Evolutionary conservation across 2,113 vertebrate species (phyloP).

Genomic region (Azemiops feae): DNA sequence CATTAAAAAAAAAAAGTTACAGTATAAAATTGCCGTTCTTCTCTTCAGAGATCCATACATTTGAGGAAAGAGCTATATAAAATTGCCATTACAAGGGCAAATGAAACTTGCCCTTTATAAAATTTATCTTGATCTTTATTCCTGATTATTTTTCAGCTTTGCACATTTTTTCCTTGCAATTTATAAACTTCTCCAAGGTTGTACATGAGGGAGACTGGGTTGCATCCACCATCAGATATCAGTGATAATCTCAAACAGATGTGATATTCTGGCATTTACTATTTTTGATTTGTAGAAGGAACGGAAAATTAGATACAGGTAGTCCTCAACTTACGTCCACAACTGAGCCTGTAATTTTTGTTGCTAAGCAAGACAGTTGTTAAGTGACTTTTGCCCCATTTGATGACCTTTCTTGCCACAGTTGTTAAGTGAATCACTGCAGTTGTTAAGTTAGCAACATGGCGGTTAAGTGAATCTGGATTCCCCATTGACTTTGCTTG

Average conservation of each 20-base stretch:
- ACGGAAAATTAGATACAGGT: neutral
- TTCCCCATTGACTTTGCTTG: neutral
- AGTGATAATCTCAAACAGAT: neutral
- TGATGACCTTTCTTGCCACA: neutral
- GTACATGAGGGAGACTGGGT: neutral
- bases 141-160: constrained; percentile 13
- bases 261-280: neutral
- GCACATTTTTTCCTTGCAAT: constrained; percentile 4
- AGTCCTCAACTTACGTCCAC: neutral
- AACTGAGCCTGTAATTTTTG: neutral
- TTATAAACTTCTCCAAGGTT: neutral
- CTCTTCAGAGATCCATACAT: neutral
- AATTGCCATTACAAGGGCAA: neutral
- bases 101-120: neutral
- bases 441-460: neutral
- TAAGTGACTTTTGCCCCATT: neutral
- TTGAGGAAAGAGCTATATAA: neutral
- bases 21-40: neutral
- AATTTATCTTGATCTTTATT: neutral
- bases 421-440: neutral
- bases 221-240: neutral
- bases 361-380: neutral
- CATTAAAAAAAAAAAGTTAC: neutral
- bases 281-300: neutral
- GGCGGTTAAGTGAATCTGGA: neutral